Evolutionary conservation across 2,888 invertebrate genomes (phyloP), one percentile per base, ranked within the genome.

Genomic region (Hololepta plana): DNA sequence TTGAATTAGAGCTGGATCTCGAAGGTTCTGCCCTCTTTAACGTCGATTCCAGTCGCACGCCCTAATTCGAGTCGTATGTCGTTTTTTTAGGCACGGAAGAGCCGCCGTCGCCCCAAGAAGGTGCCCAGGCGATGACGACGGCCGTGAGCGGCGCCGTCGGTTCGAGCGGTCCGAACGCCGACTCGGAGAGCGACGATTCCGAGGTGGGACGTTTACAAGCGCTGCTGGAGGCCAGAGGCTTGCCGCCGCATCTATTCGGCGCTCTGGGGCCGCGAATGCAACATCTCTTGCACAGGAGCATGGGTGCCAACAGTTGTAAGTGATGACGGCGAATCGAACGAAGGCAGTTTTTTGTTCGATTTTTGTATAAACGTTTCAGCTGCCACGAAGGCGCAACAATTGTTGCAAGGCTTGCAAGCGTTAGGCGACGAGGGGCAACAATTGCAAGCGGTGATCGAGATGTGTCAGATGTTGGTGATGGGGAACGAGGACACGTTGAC

Each of bases 381-480:
- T 67, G 77, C 81, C 30, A 79, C 84, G 3, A 93, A 91, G 63
- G 93, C 91, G 2, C 90, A 91, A 45, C 90, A 93, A 47, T 59
- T 95, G 24, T 57, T 95, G 22, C 80, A 84, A 38, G 91, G 90
- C 1, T 61, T 96, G 35, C 91, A 93, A 53, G 84, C 93, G 3
- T 76, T 76, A 12, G 85, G 84, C 3, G 93, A 96, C 51, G 93
- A 95, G 49, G 88, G 88, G 5, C 88, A 90, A 47, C 93, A 96
- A 55, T 59, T 96, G 34, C 90, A 93, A 51, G 88, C 93, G 2
- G 91, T 90, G 17, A 91, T 93, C 35, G 93, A 95, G 60, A 91
- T 96, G 91, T 93, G 93, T 53, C 93, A 96, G 61, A 72, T 96
- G 55, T 64, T 96, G 29, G 93, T 96, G 16, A 96, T 96, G 95